These are phyloP conservation scores for Danio kyathit DNA, from an alignment of 2,797 vertebrate species.

Conservation along the genomic window DNA sequence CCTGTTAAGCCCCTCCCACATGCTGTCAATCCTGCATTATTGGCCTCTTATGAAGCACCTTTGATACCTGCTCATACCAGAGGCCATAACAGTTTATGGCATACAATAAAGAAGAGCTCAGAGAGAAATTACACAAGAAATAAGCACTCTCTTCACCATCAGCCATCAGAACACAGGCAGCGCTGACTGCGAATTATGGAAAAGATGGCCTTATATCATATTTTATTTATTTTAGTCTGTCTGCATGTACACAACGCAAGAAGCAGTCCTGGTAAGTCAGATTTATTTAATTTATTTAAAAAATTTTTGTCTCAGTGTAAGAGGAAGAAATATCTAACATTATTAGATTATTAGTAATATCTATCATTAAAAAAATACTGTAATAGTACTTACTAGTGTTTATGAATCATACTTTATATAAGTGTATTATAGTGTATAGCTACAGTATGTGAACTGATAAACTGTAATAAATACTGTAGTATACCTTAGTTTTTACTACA, in stretches of 20 bases:
- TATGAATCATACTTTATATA: no score
- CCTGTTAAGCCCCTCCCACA: not conserved
- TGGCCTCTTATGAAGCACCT: not conserved
- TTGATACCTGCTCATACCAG: constrained; percentile 3
- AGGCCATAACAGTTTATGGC: constrained; percentile 18
- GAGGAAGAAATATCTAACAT: no score
- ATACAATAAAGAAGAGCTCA: constrained; percentile 11
- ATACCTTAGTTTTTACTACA: no score
- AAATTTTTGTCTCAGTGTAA: no score
- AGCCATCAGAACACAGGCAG: not conserved
- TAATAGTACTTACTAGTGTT: no score
- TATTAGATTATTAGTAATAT: no score
- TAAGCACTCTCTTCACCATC: not conserved
- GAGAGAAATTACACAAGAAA: not conserved
- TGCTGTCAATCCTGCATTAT: not conserved
- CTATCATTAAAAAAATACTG: no score
- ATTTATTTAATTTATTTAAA: not conserved
- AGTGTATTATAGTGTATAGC: no score
- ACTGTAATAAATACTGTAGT: no score
- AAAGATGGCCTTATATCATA: constrained; percentile 11
- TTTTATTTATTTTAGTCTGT: constrained; percentile 22
- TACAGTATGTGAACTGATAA: no score
- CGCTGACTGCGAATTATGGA: not conserved
- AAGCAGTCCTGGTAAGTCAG: not conserved
- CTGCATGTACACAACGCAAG: constrained; percentile 12